These are phyloP conservation scores for Pangasius sanitwongsei DNA, from an alignment of 2,797 vertebrate genomes.

Conservation along the genomic window DNA sequence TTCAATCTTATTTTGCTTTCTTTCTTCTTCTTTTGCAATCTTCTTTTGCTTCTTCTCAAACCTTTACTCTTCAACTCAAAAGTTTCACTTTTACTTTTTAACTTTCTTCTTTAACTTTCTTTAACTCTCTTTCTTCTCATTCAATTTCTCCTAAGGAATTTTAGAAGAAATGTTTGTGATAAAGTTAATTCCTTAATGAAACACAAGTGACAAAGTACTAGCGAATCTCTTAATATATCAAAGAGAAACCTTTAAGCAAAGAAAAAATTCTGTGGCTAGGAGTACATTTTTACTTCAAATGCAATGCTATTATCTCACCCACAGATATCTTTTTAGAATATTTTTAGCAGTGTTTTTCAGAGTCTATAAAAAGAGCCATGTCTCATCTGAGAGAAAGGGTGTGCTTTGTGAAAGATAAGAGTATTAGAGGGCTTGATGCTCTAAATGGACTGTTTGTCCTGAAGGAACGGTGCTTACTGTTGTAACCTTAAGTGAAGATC, in stretches of 20 bases:
- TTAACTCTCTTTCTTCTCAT: not conserved
- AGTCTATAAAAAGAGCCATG: slow-evolving; percentile 12
- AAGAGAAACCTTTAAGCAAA: not conserved
- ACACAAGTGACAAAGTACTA: no score
- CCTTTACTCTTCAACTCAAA: not conserved
- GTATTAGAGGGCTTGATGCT: slow-evolving; percentile 56
- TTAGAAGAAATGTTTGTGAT: not conserved
- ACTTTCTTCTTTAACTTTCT: no score
- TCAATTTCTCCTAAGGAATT: not conserved
- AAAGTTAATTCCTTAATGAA: not conserved
- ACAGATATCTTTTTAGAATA: not conserved
- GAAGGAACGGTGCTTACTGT: slow-evolving; percentile 41
- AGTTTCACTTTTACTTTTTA: no score
- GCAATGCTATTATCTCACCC: not conserved
- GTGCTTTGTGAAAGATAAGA: slow-evolving; percentile 49
- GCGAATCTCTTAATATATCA: not conserved
- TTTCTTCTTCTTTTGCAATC: not conserved
- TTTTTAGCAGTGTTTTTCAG: slow-evolving; percentile 14
- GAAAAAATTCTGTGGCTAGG: not conserved
- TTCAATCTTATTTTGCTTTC: not conserved
- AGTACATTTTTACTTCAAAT: not conserved
- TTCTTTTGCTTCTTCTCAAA: not conserved
- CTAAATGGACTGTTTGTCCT: slow-evolving; percentile 60
- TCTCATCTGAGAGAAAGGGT: slow-evolving; percentile 20
- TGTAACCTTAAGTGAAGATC: slow-evolving; percentile 44